Evolutionary conservation across 2,888 invertebrate species (phyloP), one percentile per base, ranked within the genome.

Genomic region (Syritta pipiens): DNA sequence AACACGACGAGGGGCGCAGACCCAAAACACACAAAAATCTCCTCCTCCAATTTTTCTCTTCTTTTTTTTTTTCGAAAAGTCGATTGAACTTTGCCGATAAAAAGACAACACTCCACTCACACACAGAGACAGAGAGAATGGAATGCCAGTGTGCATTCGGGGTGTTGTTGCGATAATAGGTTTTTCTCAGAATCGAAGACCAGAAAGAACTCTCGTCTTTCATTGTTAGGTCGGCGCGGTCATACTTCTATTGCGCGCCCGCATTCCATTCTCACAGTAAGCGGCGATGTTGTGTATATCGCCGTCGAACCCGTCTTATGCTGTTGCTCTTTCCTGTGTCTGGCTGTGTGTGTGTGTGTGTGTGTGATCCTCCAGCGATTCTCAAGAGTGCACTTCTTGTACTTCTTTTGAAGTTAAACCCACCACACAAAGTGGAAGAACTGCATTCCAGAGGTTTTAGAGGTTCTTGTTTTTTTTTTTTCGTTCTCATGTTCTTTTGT

Each of bases 221-320:
- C 79, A 79, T 79, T 79, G 79, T 79, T 79, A 60, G 74, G 67
- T 74, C 63, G 67, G 14, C 49, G 76, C 44, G 79, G 79, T 79
- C 74, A 74, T 79, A 42, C 62, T 68, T 74, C 62, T 49, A 53
- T 55, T 74, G 74, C 74, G 60, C 67, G 79, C 67, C 79, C 79
- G 79, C 79, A 79, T 79, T 79, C 79, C 79, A 74, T 79, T 79
- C 79, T 79, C 79, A 79, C 79, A 79, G 68, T 79, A 79, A 79
- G 67, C 72, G 14, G n/a, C 60, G 32, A 32, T 60, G 37, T 62
- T 51, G 44, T 51, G 62, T 40, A 49, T 19, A 35, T 17, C 20
- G 14, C n/a, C 59, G 42, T 49, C 67, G 51, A 79, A 74, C 79
- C 35, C 79, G 79, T 60, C 74, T 57, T 72, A 7, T 60, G 48